phyloP scores from a whole-genome alignment of 2,888 invertebrate species.

The Lissonota sp. region DNA sequence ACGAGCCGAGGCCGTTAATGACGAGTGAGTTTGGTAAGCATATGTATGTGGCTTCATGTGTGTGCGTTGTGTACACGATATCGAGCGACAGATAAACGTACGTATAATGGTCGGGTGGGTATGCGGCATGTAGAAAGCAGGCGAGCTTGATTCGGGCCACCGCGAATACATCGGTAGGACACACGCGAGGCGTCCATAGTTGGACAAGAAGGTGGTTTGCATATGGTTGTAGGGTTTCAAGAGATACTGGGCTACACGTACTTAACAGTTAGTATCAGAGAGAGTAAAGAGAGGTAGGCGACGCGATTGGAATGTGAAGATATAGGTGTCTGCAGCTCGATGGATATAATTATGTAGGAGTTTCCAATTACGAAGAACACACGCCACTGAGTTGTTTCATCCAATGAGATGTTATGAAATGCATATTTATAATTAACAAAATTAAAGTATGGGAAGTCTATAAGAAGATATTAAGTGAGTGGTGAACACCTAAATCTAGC shows the following conservation, averaged over 20 bases:
- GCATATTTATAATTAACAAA: too few relatives aligned
- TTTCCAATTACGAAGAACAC: conserved; percentile 77
- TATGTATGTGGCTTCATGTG: background rate
- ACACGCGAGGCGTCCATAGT: conserved; percentile 20
- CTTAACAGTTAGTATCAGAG: background rate
- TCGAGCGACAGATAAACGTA: conserved; percentile 26
- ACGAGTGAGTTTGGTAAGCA: conserved; percentile 47
- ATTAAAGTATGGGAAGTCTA: too few relatives aligned
- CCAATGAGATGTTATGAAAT: too few relatives aligned
- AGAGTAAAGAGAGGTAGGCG: background rate
- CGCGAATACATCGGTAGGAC: conserved; percentile 29
- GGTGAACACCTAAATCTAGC: too few relatives aligned
- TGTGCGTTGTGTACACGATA: conserved; percentile 15
- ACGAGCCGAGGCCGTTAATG: conserved; percentile 66
- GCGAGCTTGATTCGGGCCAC: conserved; percentile 49
- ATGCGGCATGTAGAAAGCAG: conserved; percentile 7
- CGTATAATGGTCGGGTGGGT: background rate
- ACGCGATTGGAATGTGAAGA: background rate
- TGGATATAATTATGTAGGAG: conserved; percentile 78
- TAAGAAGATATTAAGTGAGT: too few relatives aligned
- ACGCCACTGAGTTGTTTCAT: too few relatives aligned
- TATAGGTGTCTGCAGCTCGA: conserved; percentile 42
- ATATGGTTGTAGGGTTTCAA: conserved; percentile 6
- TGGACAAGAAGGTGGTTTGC: conserved; percentile 69
- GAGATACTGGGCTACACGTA: conserved; percentile 23